A percentile compares a stretch with the other conserved stretches of the same genome.
Conservation (phyloP, 2,797 vertebrate species). For the Pipistrellus nathusii region DNA sequence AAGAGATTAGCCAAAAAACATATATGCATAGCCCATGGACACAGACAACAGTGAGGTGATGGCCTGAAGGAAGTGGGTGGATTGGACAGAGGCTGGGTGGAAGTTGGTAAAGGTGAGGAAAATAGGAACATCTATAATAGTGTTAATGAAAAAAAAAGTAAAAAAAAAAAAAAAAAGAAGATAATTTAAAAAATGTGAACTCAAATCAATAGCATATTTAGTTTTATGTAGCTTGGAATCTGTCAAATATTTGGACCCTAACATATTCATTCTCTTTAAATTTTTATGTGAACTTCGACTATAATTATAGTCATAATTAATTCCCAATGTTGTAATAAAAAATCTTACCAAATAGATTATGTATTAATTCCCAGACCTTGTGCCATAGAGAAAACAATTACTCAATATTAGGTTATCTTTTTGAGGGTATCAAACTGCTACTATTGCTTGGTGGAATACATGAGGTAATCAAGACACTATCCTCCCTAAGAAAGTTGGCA, state of each 20-base stretch:
- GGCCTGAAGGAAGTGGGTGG: not conserved
- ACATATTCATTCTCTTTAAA: not conserved
- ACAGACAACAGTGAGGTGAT: not conserved
- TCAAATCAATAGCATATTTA: not conserved
- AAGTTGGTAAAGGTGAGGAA: not conserved
- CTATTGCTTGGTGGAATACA: not conserved
- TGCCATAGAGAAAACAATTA: not conserved
- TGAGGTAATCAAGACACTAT: constrained; percentile 51
- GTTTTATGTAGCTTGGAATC: not conserved
- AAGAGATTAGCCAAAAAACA: not conserved
- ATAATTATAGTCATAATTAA: not conserved
- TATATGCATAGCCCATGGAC: not conserved
- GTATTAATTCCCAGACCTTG: not conserved
- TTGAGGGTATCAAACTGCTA: not conserved
- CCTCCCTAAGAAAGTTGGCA: constrained; percentile 5
- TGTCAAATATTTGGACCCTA: not conserved
- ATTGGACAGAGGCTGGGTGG: not conserved
- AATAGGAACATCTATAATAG: not conserved
- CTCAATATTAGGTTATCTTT: not conserved
- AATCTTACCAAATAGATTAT: not conserved
- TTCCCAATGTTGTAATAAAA: constrained; percentile 14
- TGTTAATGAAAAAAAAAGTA: not conserved
- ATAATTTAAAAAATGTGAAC: not conserved
- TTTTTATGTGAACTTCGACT: not conserved
- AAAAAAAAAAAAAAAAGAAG: not conserved